Evolutionary conservation across 2,888 invertebrate species (phyloP).

Genomic region (Ormyrus pomaceus): DNA sequence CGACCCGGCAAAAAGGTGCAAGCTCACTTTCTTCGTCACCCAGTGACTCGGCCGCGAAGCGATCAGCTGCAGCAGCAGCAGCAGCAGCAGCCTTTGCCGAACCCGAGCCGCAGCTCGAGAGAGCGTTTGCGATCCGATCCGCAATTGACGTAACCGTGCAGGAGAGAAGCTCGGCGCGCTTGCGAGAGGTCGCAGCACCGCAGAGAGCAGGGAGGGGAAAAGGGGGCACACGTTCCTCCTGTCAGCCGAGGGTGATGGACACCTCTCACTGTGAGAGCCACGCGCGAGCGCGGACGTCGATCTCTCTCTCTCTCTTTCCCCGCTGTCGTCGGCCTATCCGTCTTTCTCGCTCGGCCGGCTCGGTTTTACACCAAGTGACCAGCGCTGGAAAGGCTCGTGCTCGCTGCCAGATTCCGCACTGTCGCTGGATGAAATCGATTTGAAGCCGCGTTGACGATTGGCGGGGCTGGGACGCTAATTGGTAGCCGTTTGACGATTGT

Average conservation of each 20-base stretch:
- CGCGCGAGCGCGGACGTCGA: constrained; percentile 47
- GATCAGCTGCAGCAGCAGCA: not conserved
- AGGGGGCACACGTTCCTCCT: constrained; percentile 70
- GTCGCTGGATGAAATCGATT: no score
- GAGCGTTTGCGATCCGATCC: no score
- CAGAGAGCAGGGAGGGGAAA: constrained; percentile 48
- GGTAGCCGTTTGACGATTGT: no score
- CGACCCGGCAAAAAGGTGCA: no score
- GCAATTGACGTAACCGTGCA: not conserved
- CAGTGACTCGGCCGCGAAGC: not conserved
- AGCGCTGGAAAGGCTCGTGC: not conserved
- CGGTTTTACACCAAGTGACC: no score
- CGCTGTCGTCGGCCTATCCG: constrained; percentile 22
- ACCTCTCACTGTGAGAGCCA: constrained; percentile 73
- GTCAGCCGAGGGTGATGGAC: constrained; percentile 74
- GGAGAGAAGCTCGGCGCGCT: constrained; percentile 44
- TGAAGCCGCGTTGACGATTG: no score
- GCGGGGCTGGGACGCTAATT: no score
- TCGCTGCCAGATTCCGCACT: no score
- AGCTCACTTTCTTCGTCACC: no score
- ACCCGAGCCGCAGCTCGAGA: not conserved
- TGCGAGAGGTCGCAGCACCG: constrained; percentile 18
- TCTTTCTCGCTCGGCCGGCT: not conserved
- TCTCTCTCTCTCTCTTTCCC: not conserved
- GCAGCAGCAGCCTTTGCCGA: constrained; percentile 11